Base-by-base conservation (phyloP, 2,797 vertebrate species). In the Heteromormyrus szaboi region DNA sequence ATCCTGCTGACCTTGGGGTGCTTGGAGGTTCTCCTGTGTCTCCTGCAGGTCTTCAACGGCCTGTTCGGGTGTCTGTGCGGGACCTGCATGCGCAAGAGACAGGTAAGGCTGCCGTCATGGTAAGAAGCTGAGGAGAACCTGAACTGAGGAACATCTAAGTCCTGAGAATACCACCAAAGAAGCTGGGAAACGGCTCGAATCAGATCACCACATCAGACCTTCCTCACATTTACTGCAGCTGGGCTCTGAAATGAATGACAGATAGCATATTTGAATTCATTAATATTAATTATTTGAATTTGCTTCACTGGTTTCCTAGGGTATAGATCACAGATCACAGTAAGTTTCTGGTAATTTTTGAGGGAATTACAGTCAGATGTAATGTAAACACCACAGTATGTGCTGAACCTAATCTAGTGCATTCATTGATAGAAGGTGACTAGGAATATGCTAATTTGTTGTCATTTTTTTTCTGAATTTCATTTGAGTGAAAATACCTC, bases 61-160 rank as follows among this genome's bases (percentile, higher is more conserved):
- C 88, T 93, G 22, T 90, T 91, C 0, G 92, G 93, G 44, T 92
- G 91, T 50, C 54, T 92, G 2, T 93, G 93, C 12, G 92, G 90
- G 17, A 90, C 91, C 56, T 92, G 92, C 89, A 14, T 76, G 48
- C 51, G 29, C 33, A 89, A 89, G 72, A 59, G 11, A 86, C 88
- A 89, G 88, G 88, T 89, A 50, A 22, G 29, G 84, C 12, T 44
- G 48, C 83, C 25, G 41, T 56, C 29, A 41, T 14, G 29, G 25
- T 59, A 2, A 29, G 25, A 33, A 86, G 22, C 81, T 84, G 37
- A 22, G 76, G 9, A 37, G 29, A 72, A 72, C 25, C 65, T 68
- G 65, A 79, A 79, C 4, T 44, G 33, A 41, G 37, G 17, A 44
- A 44, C 14, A 44, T 44, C 33, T 44, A 79, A 44, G 8, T 7